A percentile compares a stretch with the other conserved stretches of the same genome.
phyloP scores from a whole-genome alignment of 2,888 invertebrate species.

The Drosophila histrio region DNA sequence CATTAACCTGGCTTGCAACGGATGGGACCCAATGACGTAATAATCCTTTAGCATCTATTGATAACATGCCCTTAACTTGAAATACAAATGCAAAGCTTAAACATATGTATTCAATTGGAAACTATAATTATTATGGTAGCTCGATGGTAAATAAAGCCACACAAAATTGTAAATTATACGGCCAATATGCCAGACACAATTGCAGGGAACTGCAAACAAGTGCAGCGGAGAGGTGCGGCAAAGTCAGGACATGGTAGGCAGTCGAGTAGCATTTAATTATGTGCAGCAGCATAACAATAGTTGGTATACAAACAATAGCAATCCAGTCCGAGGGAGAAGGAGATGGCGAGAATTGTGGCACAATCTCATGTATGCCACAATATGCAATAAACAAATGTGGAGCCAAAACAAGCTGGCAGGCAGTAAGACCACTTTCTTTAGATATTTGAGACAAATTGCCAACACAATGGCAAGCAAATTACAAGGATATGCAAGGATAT shows the following conservation, averaged over 20 bases:
- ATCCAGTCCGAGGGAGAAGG: slow-evolving; percentile 9
- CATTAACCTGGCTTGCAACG: not conserved
- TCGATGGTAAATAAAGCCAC: slow-evolving; percentile 38
- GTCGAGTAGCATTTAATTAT: slow-evolving; percentile 66
- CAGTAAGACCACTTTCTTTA: slow-evolving; percentile 33
- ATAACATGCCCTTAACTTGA: slow-evolving; percentile 5
- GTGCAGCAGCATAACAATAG: slow-evolving; percentile 40
- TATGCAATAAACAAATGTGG: slow-evolving; percentile 67
- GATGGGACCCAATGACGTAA: not conserved
- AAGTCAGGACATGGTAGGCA: not conserved
- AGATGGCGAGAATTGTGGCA: slow-evolving; percentile 27
- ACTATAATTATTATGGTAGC: slow-evolving; percentile 56
- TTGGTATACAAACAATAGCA: slow-evolving; percentile 30
- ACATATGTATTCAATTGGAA: slow-evolving; percentile 56
- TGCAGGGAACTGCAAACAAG: slow-evolving; percentile 14
- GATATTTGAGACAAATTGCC: slow-evolving; percentile 79
- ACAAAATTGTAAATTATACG: slow-evolving; percentile 53
- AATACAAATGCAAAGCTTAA: slow-evolving; percentile 1
- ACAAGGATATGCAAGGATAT: slow-evolving; percentile 52
- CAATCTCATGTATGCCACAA: slow-evolving; percentile 61
- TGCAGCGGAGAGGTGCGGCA: not conserved
- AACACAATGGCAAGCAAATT: slow-evolving; percentile 60
- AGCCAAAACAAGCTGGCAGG: slow-evolving; percentile 14
- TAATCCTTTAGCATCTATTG: slow-evolving; percentile 30
- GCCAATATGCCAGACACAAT: slow-evolving; percentile 63